A percentile compares a stretch with the other conserved stretches of the same genome.
These are phyloP conservation scores for Neoascia interrupta DNA, from an alignment of 2,888 invertebrate species.

Conservation along the genomic window DNA sequence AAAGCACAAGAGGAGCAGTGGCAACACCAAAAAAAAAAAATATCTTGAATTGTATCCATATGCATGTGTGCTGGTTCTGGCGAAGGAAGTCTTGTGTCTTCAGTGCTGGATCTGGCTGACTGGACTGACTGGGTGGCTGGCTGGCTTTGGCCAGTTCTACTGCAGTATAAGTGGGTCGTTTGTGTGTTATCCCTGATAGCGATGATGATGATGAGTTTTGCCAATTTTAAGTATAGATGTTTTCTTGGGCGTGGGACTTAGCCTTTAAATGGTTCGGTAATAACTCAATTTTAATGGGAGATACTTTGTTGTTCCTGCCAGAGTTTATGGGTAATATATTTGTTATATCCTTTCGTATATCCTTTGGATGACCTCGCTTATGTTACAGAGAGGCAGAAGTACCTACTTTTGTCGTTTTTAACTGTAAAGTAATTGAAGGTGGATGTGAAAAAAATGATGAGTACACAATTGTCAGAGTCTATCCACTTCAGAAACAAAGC, in stretches of 20 bases:
- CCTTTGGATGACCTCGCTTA: no score
- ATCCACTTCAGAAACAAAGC: no score
- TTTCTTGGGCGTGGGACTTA: conserved; percentile 34
- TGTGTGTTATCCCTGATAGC: conserved; percentile 7
- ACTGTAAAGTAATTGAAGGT: no score
- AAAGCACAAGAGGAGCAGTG: conserved; percentile 31
- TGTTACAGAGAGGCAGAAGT: no score
- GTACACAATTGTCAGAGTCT: no score
- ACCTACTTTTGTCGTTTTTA: no score
- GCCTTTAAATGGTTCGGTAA: conserved; percentile 43
- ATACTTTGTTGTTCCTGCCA: neutral
- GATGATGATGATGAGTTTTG: conserved; percentile 40
- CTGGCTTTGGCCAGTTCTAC: neutral
- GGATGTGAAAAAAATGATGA: no score
- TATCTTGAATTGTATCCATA: neutral
- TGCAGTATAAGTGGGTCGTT: conserved; percentile 52
- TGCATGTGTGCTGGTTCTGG: neutral
- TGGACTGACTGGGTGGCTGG: conserved; percentile 17
- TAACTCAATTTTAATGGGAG: conserved; percentile 47
- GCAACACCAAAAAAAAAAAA: no score
- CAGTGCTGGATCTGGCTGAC: conserved; percentile 22
- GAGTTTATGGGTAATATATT: conserved; percentile 16
- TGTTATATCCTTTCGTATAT: neutral
- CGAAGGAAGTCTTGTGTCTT: conserved; percentile 37
- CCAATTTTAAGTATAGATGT: conserved; percentile 33